Evolutionary conservation across 2,797 vertebrate species (phyloP), one percentile per base, ranked within the genome.

Genomic region (Molossus molossus): DNA sequence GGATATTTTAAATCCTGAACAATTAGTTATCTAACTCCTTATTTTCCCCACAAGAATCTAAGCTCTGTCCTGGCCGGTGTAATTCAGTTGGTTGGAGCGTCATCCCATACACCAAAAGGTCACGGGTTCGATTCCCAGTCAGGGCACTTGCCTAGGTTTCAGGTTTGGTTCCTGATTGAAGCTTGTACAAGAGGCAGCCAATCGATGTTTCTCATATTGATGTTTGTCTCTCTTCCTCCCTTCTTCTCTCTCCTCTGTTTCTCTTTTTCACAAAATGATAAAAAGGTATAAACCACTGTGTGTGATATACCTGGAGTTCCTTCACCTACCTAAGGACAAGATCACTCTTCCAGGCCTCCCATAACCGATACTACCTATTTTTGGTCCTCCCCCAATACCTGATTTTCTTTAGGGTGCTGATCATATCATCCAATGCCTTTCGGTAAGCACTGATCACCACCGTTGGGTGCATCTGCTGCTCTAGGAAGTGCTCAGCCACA

Each of bases 381-480:
- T 53, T 23, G 1, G 0, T 37, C 15, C 57, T 80, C 21, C 15
- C n/a, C 0, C 48, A 91, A 60, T 98, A 99, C 99, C 99, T 99
- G 92, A 99, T 98, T 82, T 99, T 99, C 97, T 99, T 99, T 20
- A 99, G 98, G 0, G 98, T 98, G 27, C 93, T 98, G 97, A 99
- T 97, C 99, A 99, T 99, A 97, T 99, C 99, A 45, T 99, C 99
- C 98, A 99, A 96, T 5, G 99, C 99, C 90, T 98, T 99, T 5
- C 99, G 98, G 94, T 99, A 99, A 48, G 99, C 99, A 14, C 99
- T 97, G 81, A 99, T 99, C 82, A 99, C 98, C 90, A 99, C 98
- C 0, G 99, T 99, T 0, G 99, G 99, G 88, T 99, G 99, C 99
- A 99, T 99, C 98, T 99, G 99, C 98, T 99, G 99, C 95, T 99